Conservation (phyloP, 2,888 invertebrate species). For the Drosophila merina region DNA sequence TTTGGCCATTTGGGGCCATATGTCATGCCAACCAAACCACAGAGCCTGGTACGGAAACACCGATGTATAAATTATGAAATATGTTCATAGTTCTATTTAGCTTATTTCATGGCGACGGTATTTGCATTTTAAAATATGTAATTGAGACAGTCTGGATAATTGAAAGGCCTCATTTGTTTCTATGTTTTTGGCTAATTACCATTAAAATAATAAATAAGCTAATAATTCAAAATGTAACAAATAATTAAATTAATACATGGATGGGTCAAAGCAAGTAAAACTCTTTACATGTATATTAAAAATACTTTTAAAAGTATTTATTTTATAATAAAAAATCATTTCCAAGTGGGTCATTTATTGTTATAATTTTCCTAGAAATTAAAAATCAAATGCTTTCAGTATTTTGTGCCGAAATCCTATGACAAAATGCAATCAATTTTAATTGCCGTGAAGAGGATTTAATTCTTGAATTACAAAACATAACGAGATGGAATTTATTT, state of each 20-base stretch:
- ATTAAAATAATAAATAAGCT: constrained; percentile 11
- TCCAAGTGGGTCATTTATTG: no score
- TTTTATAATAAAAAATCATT: no score
- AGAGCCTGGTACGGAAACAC: constrained; percentile 23
- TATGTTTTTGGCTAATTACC: constrained; percentile 7
- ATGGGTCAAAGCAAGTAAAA: background rate
- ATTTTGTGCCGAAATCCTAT: no score
- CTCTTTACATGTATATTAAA: no score
- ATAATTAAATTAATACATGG: background rate
- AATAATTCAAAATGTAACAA: background rate
- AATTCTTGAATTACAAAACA: no score
- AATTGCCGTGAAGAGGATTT: no score
- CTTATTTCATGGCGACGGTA: constrained; percentile 27
- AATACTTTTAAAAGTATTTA: no score
- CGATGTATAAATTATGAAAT: constrained; percentile 26
- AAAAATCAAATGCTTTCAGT: no score
- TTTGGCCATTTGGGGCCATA: background rate
- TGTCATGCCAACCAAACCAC: constrained; percentile 32
- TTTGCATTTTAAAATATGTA: constrained; percentile 11
- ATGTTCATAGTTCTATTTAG: constrained; percentile 47
- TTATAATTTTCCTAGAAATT: no score
- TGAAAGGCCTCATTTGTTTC: constrained; percentile 23
- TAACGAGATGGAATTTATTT: no score
- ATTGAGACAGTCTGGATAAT: constrained; percentile 40
- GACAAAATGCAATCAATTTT: no score